Base-by-base conservation (phyloP, 2,888 invertebrate species). In the Strigamia maritima region DNA sequence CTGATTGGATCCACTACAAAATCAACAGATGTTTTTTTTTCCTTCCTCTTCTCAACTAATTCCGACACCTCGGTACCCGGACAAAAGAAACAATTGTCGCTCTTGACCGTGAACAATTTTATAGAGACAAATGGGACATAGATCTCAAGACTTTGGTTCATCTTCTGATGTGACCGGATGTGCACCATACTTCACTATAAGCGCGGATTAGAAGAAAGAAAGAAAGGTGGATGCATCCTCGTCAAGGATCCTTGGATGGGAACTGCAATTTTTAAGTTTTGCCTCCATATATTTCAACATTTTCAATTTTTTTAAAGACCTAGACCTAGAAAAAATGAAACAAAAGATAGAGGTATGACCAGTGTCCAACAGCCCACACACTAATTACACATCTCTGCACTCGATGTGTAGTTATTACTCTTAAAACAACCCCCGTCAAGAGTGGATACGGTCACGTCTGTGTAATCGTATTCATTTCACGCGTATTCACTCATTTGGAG, bases 1-100 rank as follows among this genome's bases (percentile, higher is more conserved):
- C 70, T 70, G 70, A 70, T 70, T 70, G 70, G 70, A 70, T 70
- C 70, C 70, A 70, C 70, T 70, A n/a, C 70, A 70, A 70, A 54
- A 70, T 70, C 70, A 70, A 70, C 70, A 70, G 70, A 70, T 70
- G 70, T 70, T 70, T 70, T 65, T 65, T 26, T 54, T 44, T 44
- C 44, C 54, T 19, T 70, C 26, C 70, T 70, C 70, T 12, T n/a
- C 70, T 28, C 70, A 70, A n/a, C 54, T 28, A 70, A 70, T 70
- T 70, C 70, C 70, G 70, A 70, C 70, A 70, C 70, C 70, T 54
- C 54, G n/a, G 54, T 19, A 19, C 2, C 3, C 19, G 54, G 54
- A 54, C 54, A 54, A 54, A 54, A 44, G 54, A 19, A 54, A 19
- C 19, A 54, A 54, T 54, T 54, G 54, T 54, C 54, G 19, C 54